These are phyloP conservation scores for Drosophila emarginata DNA, from an alignment of 2,888 invertebrate genomes.

Conservation along the genomic window DNA sequence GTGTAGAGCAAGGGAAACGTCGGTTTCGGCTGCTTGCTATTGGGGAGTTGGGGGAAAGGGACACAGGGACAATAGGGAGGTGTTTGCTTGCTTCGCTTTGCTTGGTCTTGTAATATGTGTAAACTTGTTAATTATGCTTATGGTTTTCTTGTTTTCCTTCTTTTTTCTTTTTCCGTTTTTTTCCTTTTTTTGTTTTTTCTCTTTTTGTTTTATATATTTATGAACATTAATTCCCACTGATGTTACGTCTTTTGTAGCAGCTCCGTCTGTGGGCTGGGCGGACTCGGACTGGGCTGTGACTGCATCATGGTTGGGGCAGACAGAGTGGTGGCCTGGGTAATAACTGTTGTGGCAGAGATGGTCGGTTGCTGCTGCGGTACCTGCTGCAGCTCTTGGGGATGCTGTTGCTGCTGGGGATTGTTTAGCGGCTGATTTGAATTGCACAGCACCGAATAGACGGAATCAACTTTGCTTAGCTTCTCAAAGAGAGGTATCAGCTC, in stretches of 20 bases:
- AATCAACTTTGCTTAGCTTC: slow-evolving; percentile 97
- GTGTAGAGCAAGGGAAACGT: slow-evolving; percentile 16
- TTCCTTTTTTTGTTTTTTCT: slow-evolving; percentile 8
- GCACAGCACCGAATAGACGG: slow-evolving; percentile 97
- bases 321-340: slow-evolving; percentile 80
- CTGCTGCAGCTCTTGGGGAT: slow-evolving; percentile 70
- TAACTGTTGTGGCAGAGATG: slow-evolving; percentile 81
- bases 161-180: neutral
- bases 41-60: slow-evolving; percentile 16
- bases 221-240: slow-evolving; percentile 83
- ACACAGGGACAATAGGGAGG: slow-evolving; percentile 17
- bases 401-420: slow-evolving; percentile 74
- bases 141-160: neutral
- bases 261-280: slow-evolving; percentile 82
- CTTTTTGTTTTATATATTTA: slow-evolving; percentile 81
- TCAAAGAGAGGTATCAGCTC: slow-evolving; percentile 99
- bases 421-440: slow-evolving; percentile 93
- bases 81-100: slow-evolving; percentile 60
- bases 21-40: slow-evolving; percentile 21
- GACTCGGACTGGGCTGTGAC: slow-evolving; percentile 78
- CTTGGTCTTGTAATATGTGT: slow-evolving; percentile 78
- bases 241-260: slow-evolving; percentile 83
- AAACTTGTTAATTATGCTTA: slow-evolving; percentile 39
- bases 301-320: slow-evolving; percentile 79
- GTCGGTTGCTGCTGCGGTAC: slow-evolving; percentile 77